phyloP scores from a whole-genome alignment of 2,113 vertebrate genomes.

The Tragulus kanchil region DNA sequence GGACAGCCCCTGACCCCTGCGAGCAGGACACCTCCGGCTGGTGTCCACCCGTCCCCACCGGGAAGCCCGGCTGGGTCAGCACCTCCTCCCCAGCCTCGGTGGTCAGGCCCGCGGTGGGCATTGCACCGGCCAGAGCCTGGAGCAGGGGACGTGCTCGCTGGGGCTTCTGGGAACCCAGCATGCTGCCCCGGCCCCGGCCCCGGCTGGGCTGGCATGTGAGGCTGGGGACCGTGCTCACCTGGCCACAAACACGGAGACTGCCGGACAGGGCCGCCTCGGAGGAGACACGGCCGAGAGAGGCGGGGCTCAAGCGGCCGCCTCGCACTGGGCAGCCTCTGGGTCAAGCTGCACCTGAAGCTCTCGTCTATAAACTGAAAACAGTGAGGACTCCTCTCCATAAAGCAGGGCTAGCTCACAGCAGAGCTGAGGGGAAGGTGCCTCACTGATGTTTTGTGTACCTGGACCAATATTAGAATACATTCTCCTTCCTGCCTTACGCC shows the following conservation, averaged over 20 bases:
- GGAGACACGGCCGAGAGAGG: no score
- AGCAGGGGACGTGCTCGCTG: not conserved
- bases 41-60: not conserved
- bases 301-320: not conserved
- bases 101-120: fast-evolving
- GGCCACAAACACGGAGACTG: not conserved
- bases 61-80: not conserved
- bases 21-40: fast-evolving
- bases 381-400: not conserved
- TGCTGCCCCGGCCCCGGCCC: not conserved
- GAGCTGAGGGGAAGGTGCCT: not conserved
- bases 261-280: not conserved
- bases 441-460: fast-evolving
- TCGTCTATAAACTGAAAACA: not conserved
- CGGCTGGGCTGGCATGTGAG: not conserved
- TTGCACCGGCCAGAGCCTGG: not conserved
- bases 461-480: not conserved
- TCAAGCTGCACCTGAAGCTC: not conserved
- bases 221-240: not conserved
- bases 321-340: not conserved
- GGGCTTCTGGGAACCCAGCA: not conserved
- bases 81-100: not conserved
- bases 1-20: not conserved
- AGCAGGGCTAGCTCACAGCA: not conserved
- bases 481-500: not conserved